These are phyloP conservation scores for Diploscapter pachys DNA, from an alignment of 1,140 invertebrate genomes.

Conservation along the genomic window DNA sequence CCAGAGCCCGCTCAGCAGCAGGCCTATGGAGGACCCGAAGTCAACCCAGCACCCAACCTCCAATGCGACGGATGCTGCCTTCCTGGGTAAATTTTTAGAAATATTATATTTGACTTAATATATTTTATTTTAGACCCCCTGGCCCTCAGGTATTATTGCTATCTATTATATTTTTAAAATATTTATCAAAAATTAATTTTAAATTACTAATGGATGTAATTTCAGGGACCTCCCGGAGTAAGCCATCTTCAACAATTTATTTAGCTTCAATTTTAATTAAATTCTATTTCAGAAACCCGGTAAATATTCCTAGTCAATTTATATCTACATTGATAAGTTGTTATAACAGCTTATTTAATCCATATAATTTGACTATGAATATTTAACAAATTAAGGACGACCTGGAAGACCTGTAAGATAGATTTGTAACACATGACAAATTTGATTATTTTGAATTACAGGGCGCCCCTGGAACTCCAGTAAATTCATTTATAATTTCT, in stretches of 20 bases:
- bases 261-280: not conserved
- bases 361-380: not conserved
- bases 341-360: not conserved
- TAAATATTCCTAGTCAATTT: not conserved
- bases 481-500: too few species aligned
- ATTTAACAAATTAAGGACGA: not conserved
- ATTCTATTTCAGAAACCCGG: not conserved
- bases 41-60: slow-evolving; percentile 43
- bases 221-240: not conserved
- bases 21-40: slow-evolving; percentile 39
- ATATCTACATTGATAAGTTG: not conserved
- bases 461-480: slow-evolving; percentile 39
- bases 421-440: too few species aligned
- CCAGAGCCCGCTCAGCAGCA: too few species aligned
- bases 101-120: too few species aligned
- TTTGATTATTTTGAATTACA: slow-evolving; percentile 24
- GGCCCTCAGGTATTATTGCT: slow-evolving; percentile 20
- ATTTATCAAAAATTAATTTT: too few species aligned
- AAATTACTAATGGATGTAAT: not conserved
- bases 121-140: slow-evolving; percentile 22
- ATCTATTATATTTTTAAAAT: too few species aligned
- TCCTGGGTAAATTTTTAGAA: slow-evolving; percentile 5
- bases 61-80: slow-evolving; percentile 45
- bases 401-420: slow-evolving; percentile 38
- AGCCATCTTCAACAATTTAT: not conserved